Evolutionary conservation across 2,113 vertebrate genomes (phyloP).

Genomic region (Piprites chloris): DNA sequence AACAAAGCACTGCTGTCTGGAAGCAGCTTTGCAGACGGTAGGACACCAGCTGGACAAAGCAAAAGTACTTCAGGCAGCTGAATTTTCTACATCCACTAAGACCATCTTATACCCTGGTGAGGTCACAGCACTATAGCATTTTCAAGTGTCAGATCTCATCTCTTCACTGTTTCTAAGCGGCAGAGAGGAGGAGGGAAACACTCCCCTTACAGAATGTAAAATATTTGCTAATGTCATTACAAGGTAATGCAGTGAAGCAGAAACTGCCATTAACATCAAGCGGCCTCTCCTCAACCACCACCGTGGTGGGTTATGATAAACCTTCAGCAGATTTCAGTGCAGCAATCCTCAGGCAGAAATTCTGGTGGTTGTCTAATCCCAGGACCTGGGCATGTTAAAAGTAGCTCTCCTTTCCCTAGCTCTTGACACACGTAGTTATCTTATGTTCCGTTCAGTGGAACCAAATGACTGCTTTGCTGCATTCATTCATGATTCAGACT

Average conservation of each 20-base stretch:
- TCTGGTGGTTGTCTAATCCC: neutral
- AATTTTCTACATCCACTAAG: neutral
- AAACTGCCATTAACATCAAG: neutral
- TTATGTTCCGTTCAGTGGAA: neutral
- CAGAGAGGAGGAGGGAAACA: neutral
- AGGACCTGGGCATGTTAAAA: neutral
- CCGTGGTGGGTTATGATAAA: neutral
- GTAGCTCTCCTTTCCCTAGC: neutral
- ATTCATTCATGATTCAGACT: neutral
- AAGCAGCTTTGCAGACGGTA: constrained; percentile 43
- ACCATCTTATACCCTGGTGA: neutral
- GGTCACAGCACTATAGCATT: neutral
- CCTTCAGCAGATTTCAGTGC: neutral
- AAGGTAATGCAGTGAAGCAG: neutral
- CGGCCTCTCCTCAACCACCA: neutral
- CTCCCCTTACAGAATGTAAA: neutral
- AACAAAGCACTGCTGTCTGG: constrained; percentile 34
- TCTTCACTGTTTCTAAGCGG: neutral
- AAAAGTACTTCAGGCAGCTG: neutral
- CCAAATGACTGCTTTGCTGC: neutral
- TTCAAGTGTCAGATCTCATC: constrained; percentile 27
- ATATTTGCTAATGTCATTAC: neutral
- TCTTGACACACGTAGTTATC: neutral
- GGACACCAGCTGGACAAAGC: constrained; percentile 6
- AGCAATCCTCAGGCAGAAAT: neutral